Conservation (phyloP, 2,888 invertebrate genomes). For the Epistrophella euchroma region DNA sequence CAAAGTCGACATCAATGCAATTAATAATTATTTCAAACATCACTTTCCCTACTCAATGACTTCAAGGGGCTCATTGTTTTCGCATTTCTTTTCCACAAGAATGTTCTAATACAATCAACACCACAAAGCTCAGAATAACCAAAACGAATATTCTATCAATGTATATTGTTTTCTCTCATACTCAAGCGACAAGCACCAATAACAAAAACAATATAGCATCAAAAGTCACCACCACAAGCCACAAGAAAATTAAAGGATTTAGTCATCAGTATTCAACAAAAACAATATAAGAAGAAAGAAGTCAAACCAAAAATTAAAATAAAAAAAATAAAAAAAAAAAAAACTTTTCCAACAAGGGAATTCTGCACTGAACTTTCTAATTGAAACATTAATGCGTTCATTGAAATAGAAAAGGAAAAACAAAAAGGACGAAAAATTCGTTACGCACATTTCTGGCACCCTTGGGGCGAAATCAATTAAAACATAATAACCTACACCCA, state of each 20-base stretch:
- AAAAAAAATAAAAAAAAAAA: not conserved
- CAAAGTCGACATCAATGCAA: too few relatives aligned
- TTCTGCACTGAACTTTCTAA: conserved; percentile 70
- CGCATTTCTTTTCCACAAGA: too few relatives aligned
- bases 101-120: not conserved
- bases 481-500: conserved; percentile 44
- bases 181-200: not conserved
- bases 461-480: conserved; percentile 67
- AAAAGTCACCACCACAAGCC: not conserved
- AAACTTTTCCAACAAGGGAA: conserved; percentile 46
- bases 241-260: conserved; percentile 46
- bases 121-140: conserved; percentile 4
- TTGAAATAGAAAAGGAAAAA: conserved; percentile 76
- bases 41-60: too few relatives aligned
- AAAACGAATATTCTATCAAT: conserved; percentile 37
- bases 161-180: conserved; percentile 19
- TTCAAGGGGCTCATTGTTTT: too few relatives aligned
- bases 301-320: conserved; percentile 35
- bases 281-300: conserved; percentile 11
- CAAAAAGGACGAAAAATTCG: conserved; percentile 39
- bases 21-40: too few relatives aligned
- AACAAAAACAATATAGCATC: conserved; percentile 22
- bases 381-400: conserved; percentile 80
- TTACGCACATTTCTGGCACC: conserved; percentile 37
- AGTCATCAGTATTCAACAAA: conserved; percentile 53